phyloP scores from a whole-genome alignment of 2,888 invertebrate species.

The Erebia ligea region DNA sequence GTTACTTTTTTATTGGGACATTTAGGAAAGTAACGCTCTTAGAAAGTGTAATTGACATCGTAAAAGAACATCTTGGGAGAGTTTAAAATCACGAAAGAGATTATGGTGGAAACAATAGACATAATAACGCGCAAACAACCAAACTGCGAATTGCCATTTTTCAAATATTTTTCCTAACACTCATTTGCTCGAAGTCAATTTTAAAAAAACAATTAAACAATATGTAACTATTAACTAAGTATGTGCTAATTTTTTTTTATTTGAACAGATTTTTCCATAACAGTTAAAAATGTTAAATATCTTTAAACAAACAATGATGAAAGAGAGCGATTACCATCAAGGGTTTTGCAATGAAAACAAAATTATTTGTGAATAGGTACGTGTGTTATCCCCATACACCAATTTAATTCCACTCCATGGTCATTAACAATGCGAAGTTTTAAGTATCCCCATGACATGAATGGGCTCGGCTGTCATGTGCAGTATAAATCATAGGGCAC shows the following conservation, averaged over 20 bases:
- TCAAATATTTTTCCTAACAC: neutral
- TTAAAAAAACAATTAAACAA: no score
- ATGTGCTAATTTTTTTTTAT: no score
- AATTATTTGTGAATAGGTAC: neutral
- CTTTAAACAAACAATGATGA: no score
- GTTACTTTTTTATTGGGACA: conserved; percentile 31
- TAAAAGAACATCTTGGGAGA: conserved; percentile 16
- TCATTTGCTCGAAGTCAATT: neutral
- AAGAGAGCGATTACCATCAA: neutral
- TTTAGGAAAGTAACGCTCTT: conserved; percentile 32
- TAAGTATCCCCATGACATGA: conserved; percentile 16
- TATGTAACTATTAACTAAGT: no score
- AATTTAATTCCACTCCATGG: conserved; percentile 10
- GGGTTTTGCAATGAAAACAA: neutral
- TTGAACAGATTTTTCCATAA: neutral
- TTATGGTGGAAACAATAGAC: neutral
- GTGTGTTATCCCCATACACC: conserved; percentile 6
- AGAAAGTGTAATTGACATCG: conserved; percentile 32
- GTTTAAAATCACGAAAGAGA: conserved; percentile 12
- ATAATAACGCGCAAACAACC: conserved; percentile 12
- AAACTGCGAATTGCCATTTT: neutral
- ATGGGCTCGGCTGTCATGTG: conserved; percentile 20
- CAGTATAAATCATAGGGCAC: conserved; percentile 18
- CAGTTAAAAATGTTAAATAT: no score
- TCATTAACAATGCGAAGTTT: conserved; percentile 18